Evolutionary conservation across 2,888 invertebrate genomes (phyloP).

Genomic region (Oxystoma pomonae): DNA sequence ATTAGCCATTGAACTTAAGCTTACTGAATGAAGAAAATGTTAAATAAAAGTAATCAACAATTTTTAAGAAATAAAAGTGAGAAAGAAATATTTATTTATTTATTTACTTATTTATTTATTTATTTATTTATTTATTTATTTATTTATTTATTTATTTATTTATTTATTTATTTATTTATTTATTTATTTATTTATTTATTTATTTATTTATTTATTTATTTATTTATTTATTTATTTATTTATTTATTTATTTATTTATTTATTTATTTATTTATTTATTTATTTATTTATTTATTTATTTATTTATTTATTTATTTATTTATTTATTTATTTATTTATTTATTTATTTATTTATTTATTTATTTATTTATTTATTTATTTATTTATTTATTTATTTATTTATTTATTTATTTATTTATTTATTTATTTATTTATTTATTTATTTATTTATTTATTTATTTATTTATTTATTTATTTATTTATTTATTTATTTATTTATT

Average conservation of each 20-base stretch:
- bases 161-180: background rate
- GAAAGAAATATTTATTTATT: background rate
- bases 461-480: background rate
- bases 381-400: background rate
- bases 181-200: background rate
- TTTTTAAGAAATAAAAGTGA: too few relatives aligned
- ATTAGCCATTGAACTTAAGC: too few relatives aligned
- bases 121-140: background rate
- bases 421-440: background rate
- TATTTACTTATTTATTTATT: background rate
- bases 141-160: background rate
- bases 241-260: background rate
- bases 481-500: background rate
- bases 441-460: background rate
- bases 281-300: background rate
- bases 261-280: background rate
- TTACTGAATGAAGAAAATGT: too few relatives aligned
- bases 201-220: background rate
- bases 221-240: background rate
- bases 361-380: background rate
- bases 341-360: background rate
- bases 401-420: background rate
- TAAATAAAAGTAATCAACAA: too few relatives aligned
- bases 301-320: background rate
- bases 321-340: background rate